Evolutionary conservation across 2,888 invertebrate genomes (phyloP), one percentile per base, ranked within the genome.

Genomic region (Yponomeuta sedellus): DNA sequence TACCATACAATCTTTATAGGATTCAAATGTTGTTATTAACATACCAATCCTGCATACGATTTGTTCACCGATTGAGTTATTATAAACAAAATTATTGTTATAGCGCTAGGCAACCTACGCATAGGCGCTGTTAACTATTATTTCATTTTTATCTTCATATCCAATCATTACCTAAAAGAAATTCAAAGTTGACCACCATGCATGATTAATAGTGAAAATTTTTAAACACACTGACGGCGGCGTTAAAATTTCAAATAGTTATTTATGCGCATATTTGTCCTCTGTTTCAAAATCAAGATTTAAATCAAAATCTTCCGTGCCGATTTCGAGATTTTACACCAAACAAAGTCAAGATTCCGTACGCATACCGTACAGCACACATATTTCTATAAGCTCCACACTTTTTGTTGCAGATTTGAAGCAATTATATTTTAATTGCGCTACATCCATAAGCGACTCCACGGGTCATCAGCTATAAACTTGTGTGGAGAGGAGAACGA

Each of bases 401-500:
- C 19, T 63, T 63, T 34, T 44, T 40, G 44, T 63, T 20, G 44
- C 44, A 52, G 40, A 63, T 44, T 39, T 19, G 39, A 10, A 19
- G 19, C 25, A 19, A 16, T 40, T 71, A 70, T 73, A 74, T 75
- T 79, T 52, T 71, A 71, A 70, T 69, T 66, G 66, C 65, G 73
- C 70, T 73, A 75, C 79, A 80, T 80, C 77, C 78, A 76, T 79
- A 79, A 79, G 77, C 78, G 44, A 16, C 79, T 73, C 75, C 73
- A 20, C 59, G 22, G 78, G 80, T 78, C 79, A 81, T 81, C 78
- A 72, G 77, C 81, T 83, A 86, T 87, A 88, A 88, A 88, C 83
- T 83, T 83, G 85, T 87, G 85, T 69, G 69, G 67, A 71, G 69
- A 69, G 69, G 67, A 71, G 69, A 69, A 74, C 76, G 88, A 88